Conservation (phyloP, 2,888 invertebrate genomes). For the Zhuqinia jingwanae region DNA sequence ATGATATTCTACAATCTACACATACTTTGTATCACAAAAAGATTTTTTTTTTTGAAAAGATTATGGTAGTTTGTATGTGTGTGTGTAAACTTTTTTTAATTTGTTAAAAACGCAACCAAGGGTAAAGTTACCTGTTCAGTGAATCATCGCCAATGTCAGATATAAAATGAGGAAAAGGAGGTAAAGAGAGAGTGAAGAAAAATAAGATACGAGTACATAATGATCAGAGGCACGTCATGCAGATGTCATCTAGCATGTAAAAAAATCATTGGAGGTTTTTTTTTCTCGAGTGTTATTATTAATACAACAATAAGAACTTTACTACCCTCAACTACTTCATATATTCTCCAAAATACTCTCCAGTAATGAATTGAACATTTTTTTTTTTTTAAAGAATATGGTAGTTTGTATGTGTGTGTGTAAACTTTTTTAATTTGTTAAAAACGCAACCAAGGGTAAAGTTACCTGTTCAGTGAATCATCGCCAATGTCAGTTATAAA, state of each 20-base stretch:
- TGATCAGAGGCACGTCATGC: conserved; percentile 40
- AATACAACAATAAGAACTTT: conserved; percentile 25
- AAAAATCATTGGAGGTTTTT: not conserved
- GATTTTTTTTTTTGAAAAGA: no score
- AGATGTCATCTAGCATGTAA: conserved; percentile 19
- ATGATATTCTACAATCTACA: no score
- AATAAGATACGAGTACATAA: conserved; percentile 19
- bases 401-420: no score
- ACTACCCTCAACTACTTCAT: conserved; percentile 10
- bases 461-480: conserved; percentile 61
- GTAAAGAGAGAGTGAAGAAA: conserved; percentile 5
- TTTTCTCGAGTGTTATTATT: conserved; percentile 35
- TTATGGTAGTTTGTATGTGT: no score
- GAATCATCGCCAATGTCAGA: conserved; percentile 44
- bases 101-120: not conserved
- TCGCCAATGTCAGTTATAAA: conserved; percentile 8
- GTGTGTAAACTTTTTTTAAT: conserved; percentile 45
- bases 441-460: not conserved
- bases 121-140: conserved; percentile 50
- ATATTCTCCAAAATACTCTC: no score
- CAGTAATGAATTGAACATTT: conserved; percentile 67
- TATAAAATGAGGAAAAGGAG: conserved; percentile 11
- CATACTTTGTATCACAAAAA: not conserved
- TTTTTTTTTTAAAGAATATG: no score
- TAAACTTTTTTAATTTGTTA: conserved; percentile 25